These are phyloP conservation scores for Schizopygopsis malacanthus DNA, from an alignment of 2,797 vertebrate species.

Conservation along the genomic window DNA sequence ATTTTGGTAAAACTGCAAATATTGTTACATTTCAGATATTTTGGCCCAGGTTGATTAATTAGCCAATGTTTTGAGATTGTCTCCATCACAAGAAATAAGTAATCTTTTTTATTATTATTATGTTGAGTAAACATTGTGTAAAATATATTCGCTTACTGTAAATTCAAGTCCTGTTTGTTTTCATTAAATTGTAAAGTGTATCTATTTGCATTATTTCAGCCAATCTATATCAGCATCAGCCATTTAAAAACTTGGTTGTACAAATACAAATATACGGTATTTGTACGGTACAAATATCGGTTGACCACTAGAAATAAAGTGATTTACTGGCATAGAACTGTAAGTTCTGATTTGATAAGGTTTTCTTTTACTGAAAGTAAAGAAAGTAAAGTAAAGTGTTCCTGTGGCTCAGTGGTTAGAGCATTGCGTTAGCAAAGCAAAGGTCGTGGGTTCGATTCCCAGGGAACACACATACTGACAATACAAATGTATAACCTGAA, in stretches of 20 bases:
- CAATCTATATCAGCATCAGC: background rate
- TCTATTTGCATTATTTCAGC: background rate
- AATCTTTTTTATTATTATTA: background rate
- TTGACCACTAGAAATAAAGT: background rate
- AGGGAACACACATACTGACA: no score
- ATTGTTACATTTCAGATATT: background rate
- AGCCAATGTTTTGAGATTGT: background rate
- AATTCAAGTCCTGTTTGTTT: background rate
- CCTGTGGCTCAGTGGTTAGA: no score
- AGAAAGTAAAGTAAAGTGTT: no score
- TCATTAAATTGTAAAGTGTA: background rate
- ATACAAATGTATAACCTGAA: no score
- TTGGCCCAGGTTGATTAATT: background rate
- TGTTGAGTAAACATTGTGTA: background rate
- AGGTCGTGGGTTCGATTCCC: no score
- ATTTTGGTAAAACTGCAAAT: background rate
- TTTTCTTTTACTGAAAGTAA: conserved; percentile 10
- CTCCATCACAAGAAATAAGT: background rate
- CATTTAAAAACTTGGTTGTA: background rate
- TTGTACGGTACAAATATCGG: background rate
- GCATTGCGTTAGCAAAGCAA: no score
- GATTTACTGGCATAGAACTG: background rate
- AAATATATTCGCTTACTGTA: background rate
- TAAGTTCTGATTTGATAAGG: conserved; percentile 9
- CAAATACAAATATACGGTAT: background rate